Evolutionary conservation across 2,797 vertebrate genomes (phyloP).

Genomic region (Odontamblyopus lacepedii): DNA sequence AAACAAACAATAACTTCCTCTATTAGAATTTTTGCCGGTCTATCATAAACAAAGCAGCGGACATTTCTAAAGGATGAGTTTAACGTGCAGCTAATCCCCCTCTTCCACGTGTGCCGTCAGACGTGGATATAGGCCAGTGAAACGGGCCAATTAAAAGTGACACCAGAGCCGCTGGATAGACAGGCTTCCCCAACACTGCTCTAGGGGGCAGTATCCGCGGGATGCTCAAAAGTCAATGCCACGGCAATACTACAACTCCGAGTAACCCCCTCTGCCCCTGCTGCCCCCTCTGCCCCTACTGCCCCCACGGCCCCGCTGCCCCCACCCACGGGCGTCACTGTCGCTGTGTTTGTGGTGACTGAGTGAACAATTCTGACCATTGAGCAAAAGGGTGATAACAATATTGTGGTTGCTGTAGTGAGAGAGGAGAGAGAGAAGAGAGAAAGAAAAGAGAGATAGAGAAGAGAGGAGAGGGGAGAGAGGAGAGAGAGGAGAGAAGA

Average conservation of each 20-base stretch:
- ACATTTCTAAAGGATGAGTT: too few relatives aligned
- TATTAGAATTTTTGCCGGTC: too few relatives aligned
- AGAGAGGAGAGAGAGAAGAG: too few relatives aligned
- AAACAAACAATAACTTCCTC: too few relatives aligned
- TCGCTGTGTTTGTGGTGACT: slow-evolving; percentile 18
- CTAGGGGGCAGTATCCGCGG: slow-evolving; percentile 31
- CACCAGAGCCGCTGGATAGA: slow-evolving; percentile 50
- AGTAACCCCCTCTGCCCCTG: not conserved
- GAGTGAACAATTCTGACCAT: slow-evolving; percentile 47
- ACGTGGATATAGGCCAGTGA: slow-evolving; percentile 60
- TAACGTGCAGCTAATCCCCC: not conserved
- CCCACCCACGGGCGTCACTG: too few relatives aligned
- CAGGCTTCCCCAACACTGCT: slow-evolving; percentile 41
- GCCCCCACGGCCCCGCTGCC: not conserved
- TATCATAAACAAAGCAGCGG: too few relatives aligned
- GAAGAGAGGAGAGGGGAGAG: too few relatives aligned
- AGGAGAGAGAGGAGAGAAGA: too few relatives aligned
- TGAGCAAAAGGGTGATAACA: slow-evolving; percentile 27
- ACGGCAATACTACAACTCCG: not conserved
- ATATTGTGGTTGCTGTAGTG: slow-evolving; percentile 56
- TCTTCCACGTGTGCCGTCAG: slow-evolving; percentile 29
- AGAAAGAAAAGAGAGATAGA: too few relatives aligned
- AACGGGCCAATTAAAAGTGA: slow-evolving; percentile 63
- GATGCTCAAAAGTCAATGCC: slow-evolving; percentile 24
- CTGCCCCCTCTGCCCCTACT: not conserved